Evolutionary conservation across 2,888 invertebrate species (phyloP).

Genomic region (Eupeodes latifasciatus): DNA sequence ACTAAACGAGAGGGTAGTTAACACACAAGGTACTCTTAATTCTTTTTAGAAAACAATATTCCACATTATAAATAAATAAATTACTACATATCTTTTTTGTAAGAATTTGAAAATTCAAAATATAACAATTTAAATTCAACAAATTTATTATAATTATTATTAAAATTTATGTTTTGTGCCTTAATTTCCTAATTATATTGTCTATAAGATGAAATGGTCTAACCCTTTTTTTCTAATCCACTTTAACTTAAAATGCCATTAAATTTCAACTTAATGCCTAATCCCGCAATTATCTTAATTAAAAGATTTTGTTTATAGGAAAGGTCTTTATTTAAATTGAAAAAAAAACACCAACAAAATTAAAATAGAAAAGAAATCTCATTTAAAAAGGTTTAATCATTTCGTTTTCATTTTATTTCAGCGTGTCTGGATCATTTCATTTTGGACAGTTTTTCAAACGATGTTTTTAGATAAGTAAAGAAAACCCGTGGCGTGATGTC

Average conservation of each 20-base stretch:
- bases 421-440: neutral
- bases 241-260: conserved; percentile 3
- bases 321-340: neutral
- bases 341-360: neutral
- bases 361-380: neutral
- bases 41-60: no score
- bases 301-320: neutral
- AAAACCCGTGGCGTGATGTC: no score
- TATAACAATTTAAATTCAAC: no score
- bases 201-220: neutral
- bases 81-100: no score
- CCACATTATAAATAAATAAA: no score
- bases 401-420: neutral
- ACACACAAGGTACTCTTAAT: no score
- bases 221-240: conserved; percentile 18
- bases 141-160: neutral
- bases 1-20: no score
- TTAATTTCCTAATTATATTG: neutral
- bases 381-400: neutral
- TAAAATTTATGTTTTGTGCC: neutral
- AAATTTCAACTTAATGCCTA: conserved; percentile 21
- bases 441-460: neutral
- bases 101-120: no score
- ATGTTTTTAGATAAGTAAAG: no score
- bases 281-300: conserved; percentile 22